Conservation (phyloP, 2,113 vertebrate genomes). For the Irena cyanogastra region DNA sequence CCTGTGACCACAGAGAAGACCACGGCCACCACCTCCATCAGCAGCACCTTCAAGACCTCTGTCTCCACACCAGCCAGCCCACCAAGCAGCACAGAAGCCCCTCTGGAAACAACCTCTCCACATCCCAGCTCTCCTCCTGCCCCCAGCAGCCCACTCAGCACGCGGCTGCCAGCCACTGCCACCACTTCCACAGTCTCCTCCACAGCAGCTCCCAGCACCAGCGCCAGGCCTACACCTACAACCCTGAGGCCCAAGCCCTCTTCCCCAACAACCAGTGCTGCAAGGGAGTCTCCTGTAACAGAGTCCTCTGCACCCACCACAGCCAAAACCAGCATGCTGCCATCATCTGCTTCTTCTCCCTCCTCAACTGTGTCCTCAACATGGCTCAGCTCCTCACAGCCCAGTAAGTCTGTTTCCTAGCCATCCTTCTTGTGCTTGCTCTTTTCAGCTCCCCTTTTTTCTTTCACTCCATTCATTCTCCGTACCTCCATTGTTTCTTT, state of each 20-base stretch:
- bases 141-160: neutral
- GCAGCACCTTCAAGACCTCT: neutral
- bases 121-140: neutral
- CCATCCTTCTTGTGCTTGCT: neutral
- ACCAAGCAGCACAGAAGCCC: neutral
- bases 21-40: accelerated
- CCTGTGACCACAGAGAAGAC: neutral
- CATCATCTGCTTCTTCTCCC: neutral
- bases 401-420: neutral
- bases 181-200: neutral
- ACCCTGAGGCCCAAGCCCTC: neutral
- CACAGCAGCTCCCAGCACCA: neutral
- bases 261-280: neutral
- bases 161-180: neutral
- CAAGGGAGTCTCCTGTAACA: neutral
- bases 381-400: neutral
- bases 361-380: neutral
- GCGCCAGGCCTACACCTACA: neutral
- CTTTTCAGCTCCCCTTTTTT: too few species aligned
- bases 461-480: accelerated
- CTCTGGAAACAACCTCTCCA: neutral
- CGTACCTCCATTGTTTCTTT: accelerated
- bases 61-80: neutral
- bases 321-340: neutral
- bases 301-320: neutral